phyloP scores from a whole-genome alignment of 2,888 invertebrate species.

The Troides helena region DNA sequence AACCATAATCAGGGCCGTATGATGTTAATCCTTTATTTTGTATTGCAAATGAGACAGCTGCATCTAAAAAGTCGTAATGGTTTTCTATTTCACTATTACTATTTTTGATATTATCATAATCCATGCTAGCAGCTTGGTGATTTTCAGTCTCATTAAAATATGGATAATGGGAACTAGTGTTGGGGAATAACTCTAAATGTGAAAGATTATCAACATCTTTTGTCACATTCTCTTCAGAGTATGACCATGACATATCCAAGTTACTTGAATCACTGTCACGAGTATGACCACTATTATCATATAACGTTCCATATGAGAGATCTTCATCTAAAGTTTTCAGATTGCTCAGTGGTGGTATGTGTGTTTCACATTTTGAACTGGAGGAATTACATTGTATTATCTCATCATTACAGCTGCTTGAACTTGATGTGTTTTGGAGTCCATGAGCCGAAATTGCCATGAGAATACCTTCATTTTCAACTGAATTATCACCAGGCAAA shows the following conservation, averaged over 20 bases:
- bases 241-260: slow-evolving; percentile 49
- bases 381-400: slow-evolving; percentile 24
- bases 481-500: slow-evolving; percentile 76
- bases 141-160: slow-evolving; percentile 47
- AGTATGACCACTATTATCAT: slow-evolving; percentile 36
- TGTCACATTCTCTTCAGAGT: slow-evolving; percentile 42
- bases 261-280: slow-evolving; percentile 43
- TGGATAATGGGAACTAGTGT: slow-evolving; percentile 47
- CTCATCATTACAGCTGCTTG: slow-evolving; percentile 37
- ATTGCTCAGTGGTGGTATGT: slow-evolving; percentile 45
- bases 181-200: slow-evolving; percentile 46
- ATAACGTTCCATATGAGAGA: slow-evolving; percentile 27
- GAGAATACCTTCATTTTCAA: slow-evolving; percentile 86
- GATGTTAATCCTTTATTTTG: slow-evolving; percentile 85
- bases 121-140: slow-evolving; percentile 42
- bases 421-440: slow-evolving; percentile 69
- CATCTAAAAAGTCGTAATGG: slow-evolving; percentile 82
- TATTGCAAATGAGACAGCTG: slow-evolving; percentile 87
- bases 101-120: slow-evolving; percentile 41
- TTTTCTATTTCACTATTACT: slow-evolving; percentile 45
- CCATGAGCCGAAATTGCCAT: slow-evolving; percentile 88
- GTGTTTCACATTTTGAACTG: slow-evolving; percentile 34
- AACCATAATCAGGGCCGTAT: slow-evolving; percentile 69
- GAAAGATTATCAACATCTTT: slow-evolving; percentile 40
- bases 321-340: slow-evolving; percentile 52